Evolutionary conservation across 2,113 vertebrate genomes (phyloP).

Genomic region (Sceloporus tristichus): DNA sequence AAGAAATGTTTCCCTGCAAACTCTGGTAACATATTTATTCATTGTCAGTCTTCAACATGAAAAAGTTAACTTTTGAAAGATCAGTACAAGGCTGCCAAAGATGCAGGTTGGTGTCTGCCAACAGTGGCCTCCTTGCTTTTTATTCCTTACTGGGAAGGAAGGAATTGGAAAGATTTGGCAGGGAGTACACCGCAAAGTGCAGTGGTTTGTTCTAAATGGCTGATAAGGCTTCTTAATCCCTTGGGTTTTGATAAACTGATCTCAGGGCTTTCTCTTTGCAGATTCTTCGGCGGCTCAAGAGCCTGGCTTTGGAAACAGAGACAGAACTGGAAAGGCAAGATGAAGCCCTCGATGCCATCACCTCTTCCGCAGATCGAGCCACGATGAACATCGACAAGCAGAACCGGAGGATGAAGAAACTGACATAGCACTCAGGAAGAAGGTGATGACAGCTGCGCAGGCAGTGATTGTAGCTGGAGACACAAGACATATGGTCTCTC

Average conservation of each 20-base stretch:
- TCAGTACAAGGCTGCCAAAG: background rate
- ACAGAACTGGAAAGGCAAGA: constrained; percentile 92
- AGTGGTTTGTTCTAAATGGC: background rate
- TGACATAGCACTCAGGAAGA: constrained; percentile 74
- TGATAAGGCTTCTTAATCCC: background rate
- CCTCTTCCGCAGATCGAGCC: constrained; percentile 82
- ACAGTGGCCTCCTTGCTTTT: background rate
- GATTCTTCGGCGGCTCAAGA: constrained; percentile 92
- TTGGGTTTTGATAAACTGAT: no score
- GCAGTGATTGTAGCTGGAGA: background rate
- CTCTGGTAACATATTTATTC: no score
- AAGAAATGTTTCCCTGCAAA: background rate
- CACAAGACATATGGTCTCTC: background rate
- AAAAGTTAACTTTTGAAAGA: background rate
- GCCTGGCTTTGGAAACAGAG: constrained; percentile 89
- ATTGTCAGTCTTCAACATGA: no score
- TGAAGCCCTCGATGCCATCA: constrained; percentile 84
- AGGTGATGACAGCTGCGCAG: background rate
- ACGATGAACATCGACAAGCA: constrained; percentile 86
- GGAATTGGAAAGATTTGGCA: background rate
- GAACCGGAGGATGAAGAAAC: constrained; percentile 84
- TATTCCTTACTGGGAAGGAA: background rate
- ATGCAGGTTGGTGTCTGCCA: background rate
- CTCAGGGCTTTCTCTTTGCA: constrained; percentile 51
- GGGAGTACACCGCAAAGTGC: background rate